Percentiles rank a stretch among this genome's conserved stretches.
phyloP scores from a whole-genome alignment of 2,888 invertebrate genomes.

The Drosophila heteroneura region DNA sequence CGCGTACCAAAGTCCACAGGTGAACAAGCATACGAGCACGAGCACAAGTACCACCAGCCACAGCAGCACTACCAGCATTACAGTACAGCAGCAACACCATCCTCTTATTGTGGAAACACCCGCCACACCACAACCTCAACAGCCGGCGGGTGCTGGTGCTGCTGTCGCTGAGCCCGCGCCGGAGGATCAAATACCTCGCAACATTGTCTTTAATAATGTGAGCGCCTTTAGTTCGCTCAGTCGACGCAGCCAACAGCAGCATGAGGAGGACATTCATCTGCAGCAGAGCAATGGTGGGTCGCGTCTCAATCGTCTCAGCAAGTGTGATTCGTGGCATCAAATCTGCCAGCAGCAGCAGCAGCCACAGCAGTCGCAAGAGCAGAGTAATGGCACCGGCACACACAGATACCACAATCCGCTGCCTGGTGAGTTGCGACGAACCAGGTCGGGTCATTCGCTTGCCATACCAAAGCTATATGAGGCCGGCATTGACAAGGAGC shows the following conservation, averaged over 20 bases:
- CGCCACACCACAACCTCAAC: conserved; percentile 76
- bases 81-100: conserved; percentile 43
- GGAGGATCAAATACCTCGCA: conserved; percentile 83
- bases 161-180: conserved; percentile 33
- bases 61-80: conserved; percentile 44
- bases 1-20: conserved; percentile 82
- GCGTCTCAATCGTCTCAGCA: conserved; percentile 86
- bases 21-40: conserved; percentile 41
- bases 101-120: conserved; percentile 83
- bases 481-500: conserved; percentile 90
- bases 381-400: conserved; percentile 18
- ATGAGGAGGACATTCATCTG: conserved; percentile 45
- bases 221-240: conserved; percentile 83
- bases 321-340: conserved; percentile 94
- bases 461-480: conserved; percentile 92
- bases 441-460: conserved; percentile 91
- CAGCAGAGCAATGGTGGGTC: conserved; percentile 49
- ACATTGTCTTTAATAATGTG: conserved; percentile 84
- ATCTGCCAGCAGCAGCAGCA: conserved; percentile 85
- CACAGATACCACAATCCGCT: conserved; percentile 40
- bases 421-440: conserved; percentile 84
- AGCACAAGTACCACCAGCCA: conserved; percentile 23
- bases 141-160: conserved; percentile 2
- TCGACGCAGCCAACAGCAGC: conserved; percentile 57
- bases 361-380: conserved; percentile 17